Evolutionary conservation across 2,888 invertebrate species (phyloP).

Genomic region (Pristionchus maxplancki): DNA sequence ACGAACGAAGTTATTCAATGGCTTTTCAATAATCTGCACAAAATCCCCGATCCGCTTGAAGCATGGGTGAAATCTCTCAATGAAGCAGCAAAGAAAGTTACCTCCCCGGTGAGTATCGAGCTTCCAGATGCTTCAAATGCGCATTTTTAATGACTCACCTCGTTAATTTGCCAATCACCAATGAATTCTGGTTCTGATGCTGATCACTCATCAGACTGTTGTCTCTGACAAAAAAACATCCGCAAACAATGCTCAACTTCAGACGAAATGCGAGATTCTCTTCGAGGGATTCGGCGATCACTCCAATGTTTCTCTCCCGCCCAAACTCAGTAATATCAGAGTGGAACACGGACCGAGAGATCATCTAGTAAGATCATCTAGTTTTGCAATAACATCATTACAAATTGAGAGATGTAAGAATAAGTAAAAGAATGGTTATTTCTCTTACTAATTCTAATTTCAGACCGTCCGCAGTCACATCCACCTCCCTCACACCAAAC

Average conservation of each 20-base stretch:
- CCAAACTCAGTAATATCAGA: slow-evolving; percentile 69
- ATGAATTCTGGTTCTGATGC: not conserved
- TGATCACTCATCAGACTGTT: not conserved
- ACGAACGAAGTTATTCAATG: slow-evolving; percentile 71
- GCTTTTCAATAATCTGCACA: slow-evolving; percentile 69
- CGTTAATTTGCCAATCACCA: not conserved
- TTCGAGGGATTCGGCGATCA: slow-evolving; percentile 73
- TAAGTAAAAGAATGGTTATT: not conserved
- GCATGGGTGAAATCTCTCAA: slow-evolving; percentile 79
- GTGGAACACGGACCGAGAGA: slow-evolving; percentile 70
- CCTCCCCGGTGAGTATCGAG: slow-evolving; percentile 71
- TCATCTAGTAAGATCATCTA: slow-evolving; percentile 63
- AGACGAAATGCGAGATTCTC: slow-evolving; percentile 73
- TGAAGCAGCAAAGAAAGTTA: slow-evolving; percentile 78
- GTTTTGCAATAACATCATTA: not conserved
- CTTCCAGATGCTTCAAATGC: too few species aligned
- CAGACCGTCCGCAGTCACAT: slow-evolving; percentile 68
- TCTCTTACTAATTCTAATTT: slow-evolving; percentile 37
- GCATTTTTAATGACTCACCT: not conserved
- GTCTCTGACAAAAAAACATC: slow-evolving; percentile 47
- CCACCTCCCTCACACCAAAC: slow-evolving; percentile 65
- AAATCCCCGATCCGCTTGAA: slow-evolving; percentile 75
- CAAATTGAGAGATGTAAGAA: too few species aligned
- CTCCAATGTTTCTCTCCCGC: slow-evolving; percentile 62
- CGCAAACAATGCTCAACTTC: slow-evolving; percentile 25